Evolutionary conservation across 1,140 invertebrate species (phyloP).

Genomic region (Venturia canescens): DNA sequence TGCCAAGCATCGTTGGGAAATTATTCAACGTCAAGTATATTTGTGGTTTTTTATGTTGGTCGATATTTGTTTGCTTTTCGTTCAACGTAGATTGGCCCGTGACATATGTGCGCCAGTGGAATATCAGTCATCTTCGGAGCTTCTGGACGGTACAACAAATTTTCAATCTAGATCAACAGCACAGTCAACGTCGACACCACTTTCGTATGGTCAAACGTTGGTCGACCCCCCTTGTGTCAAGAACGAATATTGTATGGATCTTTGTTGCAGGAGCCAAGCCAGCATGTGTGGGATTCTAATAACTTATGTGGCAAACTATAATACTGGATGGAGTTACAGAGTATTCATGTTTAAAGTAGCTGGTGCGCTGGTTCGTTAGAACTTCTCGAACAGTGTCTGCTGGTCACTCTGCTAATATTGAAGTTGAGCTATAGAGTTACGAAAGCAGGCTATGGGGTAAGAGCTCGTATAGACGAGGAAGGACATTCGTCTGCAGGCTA

Average conservation of each 20-base stretch:
- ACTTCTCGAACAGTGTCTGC: background rate
- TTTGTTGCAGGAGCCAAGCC: background rate
- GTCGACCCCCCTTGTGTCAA: background rate
- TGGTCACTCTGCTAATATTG: background rate
- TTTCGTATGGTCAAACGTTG: background rate
- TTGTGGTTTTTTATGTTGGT: too few species aligned
- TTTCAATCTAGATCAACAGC: background rate
- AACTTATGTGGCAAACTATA: conserved; percentile 6
- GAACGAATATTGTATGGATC: background rate
- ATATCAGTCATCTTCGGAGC: background rate
- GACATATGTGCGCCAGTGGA: too few species aligned
- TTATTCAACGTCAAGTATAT: too few species aligned
- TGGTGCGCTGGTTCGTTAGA: background rate
- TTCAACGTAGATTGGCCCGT: too few species aligned
- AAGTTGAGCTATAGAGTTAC: background rate
- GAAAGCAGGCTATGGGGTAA: background rate
- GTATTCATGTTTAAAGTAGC: conserved; percentile 1
- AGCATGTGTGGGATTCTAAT: background rate
- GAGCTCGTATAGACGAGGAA: background rate
- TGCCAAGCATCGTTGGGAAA: too few species aligned
- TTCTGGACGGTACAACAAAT: background rate
- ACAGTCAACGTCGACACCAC: background rate
- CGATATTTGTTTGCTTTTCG: too few species aligned
- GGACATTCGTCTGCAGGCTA: background rate
- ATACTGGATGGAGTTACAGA: background rate